phyloP scores from a whole-genome alignment of 2,113 vertebrate genomes.

The Elgaria multicarinata region DNA sequence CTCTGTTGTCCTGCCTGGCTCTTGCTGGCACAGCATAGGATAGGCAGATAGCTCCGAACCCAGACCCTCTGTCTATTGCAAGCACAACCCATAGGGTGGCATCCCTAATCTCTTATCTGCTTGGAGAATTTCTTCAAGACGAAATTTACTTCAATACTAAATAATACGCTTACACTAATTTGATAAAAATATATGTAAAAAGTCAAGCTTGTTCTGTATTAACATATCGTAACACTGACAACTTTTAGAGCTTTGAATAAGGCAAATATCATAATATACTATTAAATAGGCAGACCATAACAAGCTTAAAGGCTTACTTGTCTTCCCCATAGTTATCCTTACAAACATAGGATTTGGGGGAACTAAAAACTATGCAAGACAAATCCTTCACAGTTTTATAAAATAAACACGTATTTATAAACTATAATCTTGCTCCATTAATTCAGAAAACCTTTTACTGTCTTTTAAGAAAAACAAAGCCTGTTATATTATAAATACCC shows the following conservation, averaged over 20 bases:
- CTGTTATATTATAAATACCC: not conserved
- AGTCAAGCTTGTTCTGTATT: not conserved
- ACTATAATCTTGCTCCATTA: not conserved
- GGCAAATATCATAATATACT: not conserved
- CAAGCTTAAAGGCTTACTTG: not conserved
- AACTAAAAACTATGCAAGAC: not conserved
- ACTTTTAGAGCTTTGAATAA: not conserved
- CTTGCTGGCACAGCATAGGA: too few species aligned
- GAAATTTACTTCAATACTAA: not conserved
- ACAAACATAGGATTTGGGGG: not conserved
- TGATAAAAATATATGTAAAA: not conserved
- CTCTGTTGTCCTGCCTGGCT: too few species aligned
- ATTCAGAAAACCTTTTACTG: not conserved
- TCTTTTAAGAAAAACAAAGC: not conserved
- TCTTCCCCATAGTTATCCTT: not conserved
- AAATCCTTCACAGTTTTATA: constrained; percentile 12
- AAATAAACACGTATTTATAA: not conserved
- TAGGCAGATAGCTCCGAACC: too few species aligned
- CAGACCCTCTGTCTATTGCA: too few species aligned
- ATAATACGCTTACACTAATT: not conserved
- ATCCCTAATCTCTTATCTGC: not conserved
- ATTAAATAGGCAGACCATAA: not conserved
- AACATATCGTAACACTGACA: not conserved
- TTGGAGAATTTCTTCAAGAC: constrained; percentile 1
- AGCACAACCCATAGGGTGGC: too few species aligned